Base-by-base conservation (phyloP, 2,888 invertebrate genomes). In the Ellobium chinense region DNA sequence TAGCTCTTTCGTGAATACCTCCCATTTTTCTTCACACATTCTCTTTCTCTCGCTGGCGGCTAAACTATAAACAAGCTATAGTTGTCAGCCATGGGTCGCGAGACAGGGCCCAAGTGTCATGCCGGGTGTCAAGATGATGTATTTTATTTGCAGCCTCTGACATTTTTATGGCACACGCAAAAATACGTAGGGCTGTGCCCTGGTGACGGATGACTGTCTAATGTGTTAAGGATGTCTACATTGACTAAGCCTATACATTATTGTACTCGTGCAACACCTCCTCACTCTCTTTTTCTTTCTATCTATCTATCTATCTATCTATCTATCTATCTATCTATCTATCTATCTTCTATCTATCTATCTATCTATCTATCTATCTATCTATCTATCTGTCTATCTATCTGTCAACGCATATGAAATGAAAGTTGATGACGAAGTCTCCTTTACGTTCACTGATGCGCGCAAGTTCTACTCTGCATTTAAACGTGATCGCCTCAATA, bases 351-450 rank as follows among this genome's bases (percentile, higher is more conserved):
- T 66, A 66, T 66, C 66, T 66, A 66, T 66, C 66, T 66, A 66
- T 66, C 66, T 66, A 66, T 66, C 66, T 66, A 66, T 66, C 66
- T 66, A 66, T 66, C 66, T 66, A 66, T 66, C 66, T 66, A 66
- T 66, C 66, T 66, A 66, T 66, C 66, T 66, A 66, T 66, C 36
- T 66, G 34, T 66, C 66, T 66, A 66, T 66, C 66, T 66, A 66
- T 66, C 66, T 66, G 18, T 66, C 62, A n/a, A n/a, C n/a, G n/a
- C n/a, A n/a, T n/a, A n/a, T n/a, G n/a, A n/a, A n/a, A n/a, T n/a
- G n/a, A n/a, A n/a, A n/a, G n/a, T n/a, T n/a, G n/a, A n/a, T n/a
- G n/a, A n/a, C n/a, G n/a, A n/a, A n/a, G n/a, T n/a, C n/a, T n/a
- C n/a, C n/a, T n/a, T n/a, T n/a, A n/a, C n/a, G n/a, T n/a, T n/a